Conservation (phyloP, 2,113 vertebrate genomes). For the Dicentrarchus labrax region DNA sequence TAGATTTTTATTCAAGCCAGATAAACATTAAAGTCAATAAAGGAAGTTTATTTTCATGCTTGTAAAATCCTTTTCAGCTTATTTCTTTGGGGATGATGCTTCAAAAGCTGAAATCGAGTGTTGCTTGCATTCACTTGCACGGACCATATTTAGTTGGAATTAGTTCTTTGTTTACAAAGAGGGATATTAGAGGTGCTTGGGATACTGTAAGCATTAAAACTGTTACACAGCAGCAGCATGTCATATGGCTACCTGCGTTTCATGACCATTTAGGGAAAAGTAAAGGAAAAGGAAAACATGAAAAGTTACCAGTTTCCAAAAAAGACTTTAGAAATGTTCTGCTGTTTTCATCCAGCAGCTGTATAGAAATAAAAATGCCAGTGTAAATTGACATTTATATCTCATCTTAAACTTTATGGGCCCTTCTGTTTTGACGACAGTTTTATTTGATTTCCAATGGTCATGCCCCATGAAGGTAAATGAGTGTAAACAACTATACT, state of each 20-base stretch:
- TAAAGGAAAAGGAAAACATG: constrained; percentile 12
- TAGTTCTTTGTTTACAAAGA: not conserved
- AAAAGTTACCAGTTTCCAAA: constrained; percentile 2
- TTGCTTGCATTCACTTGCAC: not conserved
- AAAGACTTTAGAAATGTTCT: not conserved
- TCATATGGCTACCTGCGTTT: not conserved
- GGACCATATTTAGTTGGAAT: not conserved
- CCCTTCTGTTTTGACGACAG: not conserved
- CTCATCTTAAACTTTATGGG: constrained; percentile 12
- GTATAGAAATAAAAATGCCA: constrained; percentile 15
- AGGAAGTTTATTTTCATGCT: not conserved
- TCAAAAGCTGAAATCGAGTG: not conserved
- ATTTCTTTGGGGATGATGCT: not conserved
- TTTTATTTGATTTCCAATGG: not conserved
- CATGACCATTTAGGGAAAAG: constrained; percentile 10
- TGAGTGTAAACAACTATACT: constrained; percentile 20
- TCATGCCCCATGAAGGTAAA: not conserved
- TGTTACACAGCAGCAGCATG: not conserved
- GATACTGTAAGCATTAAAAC: not conserved
- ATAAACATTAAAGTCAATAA: not conserved
- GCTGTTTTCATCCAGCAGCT: constrained; percentile 7
- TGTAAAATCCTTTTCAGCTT: not conserved
- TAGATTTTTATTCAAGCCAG: not conserved
- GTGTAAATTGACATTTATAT: not conserved
- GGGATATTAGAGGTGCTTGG: not conserved